Evolutionary conservation across 2,888 invertebrate species (phyloP).

Genomic region (Belgica antarctica): DNA sequence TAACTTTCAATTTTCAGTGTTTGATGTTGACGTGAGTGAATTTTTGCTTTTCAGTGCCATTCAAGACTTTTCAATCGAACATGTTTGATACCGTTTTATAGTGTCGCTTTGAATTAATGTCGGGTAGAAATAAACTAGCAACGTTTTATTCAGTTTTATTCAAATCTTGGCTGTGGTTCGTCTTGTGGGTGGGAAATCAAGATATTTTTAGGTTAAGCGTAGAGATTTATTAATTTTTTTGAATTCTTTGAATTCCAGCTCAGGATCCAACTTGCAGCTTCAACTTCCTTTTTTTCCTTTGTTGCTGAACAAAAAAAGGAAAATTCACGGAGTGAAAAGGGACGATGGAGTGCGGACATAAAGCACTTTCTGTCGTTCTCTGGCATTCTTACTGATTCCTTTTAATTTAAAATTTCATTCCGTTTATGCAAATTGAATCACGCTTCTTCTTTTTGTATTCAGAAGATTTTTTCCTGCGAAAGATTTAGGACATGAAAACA

Average conservation of each 20-base stretch:
- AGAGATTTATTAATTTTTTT: too few relatives aligned
- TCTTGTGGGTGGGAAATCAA: too few relatives aligned
- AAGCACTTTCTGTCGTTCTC: slow-evolving; percentile 19
- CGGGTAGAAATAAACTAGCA: not conserved
- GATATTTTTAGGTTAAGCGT: too few relatives aligned
- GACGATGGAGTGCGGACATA: slow-evolving; percentile 17
- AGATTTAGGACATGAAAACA: not conserved
- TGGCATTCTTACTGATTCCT: too few relatives aligned
- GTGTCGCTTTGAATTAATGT: slow-evolving; percentile 33
- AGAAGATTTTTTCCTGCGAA: not conserved
- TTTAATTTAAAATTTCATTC: not conserved
- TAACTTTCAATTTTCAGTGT: slow-evolving; percentile 36
- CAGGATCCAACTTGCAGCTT: not conserved
- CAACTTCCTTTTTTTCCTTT: not conserved
- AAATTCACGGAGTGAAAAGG: slow-evolving; percentile 4
- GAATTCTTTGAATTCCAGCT: not conserved
- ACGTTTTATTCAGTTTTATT: too few relatives aligned
- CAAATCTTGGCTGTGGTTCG: too few relatives aligned
- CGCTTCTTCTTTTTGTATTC: slow-evolving; percentile 19
- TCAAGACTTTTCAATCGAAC: slow-evolving; percentile 10
- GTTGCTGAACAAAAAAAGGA: not conserved
- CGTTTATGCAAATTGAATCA: slow-evolving; percentile 37
- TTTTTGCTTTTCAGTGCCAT: slow-evolving; percentile 26
- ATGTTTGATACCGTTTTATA: not conserved
- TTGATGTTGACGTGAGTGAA: slow-evolving; percentile 22